Evolutionary conservation across 2,113 vertebrate species (phyloP).

Genomic region (Tinamus guttatus): DNA sequence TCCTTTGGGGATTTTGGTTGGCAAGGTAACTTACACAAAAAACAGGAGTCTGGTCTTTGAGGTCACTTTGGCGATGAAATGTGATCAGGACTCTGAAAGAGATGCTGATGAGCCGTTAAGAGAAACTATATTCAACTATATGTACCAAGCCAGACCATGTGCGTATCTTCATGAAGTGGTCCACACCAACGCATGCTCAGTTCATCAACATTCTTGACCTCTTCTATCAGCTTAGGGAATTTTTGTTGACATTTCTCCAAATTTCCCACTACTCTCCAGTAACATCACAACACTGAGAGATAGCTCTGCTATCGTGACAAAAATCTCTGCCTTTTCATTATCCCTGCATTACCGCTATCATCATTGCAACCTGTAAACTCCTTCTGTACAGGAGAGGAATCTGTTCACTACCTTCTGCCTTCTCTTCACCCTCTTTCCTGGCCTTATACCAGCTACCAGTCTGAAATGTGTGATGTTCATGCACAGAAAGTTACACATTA

Average conservation of each 20-base stretch:
- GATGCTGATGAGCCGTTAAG: background rate
- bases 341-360: too few species aligned
- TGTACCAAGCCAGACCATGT: background rate
- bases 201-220: background rate
- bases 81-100: background rate
- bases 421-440: background rate
- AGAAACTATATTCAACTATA: background rate
- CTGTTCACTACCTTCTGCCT: background rate
- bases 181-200: background rate
- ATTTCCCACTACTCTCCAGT: background rate
- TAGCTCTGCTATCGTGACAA: background rate
- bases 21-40: background rate
- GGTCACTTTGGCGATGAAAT: background rate
- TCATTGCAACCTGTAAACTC: background rate
- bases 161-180: background rate
- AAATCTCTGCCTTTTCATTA: background rate
- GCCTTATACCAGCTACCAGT: background rate
- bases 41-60: background rate
- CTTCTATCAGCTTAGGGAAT: background rate
- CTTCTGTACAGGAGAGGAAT: background rate
- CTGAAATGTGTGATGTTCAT: background rate
- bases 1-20: background rate
- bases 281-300: background rate
- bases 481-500: background rate
- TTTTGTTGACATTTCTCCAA: background rate